Conservation (phyloP, 2,888 invertebrate species). For the Atherix ibis region DNA sequence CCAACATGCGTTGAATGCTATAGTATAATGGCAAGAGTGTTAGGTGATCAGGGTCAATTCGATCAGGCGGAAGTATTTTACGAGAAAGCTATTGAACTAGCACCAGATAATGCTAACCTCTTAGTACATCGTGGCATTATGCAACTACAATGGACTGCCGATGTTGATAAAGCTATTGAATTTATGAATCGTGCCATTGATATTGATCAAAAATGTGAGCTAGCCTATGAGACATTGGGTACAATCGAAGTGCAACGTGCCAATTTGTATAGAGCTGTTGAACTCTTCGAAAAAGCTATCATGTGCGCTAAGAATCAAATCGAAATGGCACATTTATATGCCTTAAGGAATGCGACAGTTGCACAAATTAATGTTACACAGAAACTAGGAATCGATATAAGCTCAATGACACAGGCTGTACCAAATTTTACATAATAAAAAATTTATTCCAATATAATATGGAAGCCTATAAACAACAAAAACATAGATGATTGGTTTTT, state of each 20-base stretch:
- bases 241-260: conserved; percentile 86
- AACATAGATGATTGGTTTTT: no score
- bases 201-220: conserved; percentile 82
- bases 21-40: conserved; percentile 77
- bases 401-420: no score
- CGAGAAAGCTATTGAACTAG: conserved; percentile 61
- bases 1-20: conserved; percentile 76
- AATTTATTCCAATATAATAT: no score
- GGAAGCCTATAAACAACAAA: no score
- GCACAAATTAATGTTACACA: conserved; percentile 73
- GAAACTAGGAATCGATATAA: conserved; percentile 48
- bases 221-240: conserved; percentile 89
- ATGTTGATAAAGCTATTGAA: conserved; percentile 60
- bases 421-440: no score
- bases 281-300: conserved; percentile 78
- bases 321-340: conserved; percentile 82
- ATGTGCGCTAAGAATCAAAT: conserved; percentile 67
- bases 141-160: conserved; percentile 69
- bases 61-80: conserved; percentile 70
- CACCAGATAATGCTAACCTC: conserved; percentile 71
- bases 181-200: conserved; percentile 68
- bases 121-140: conserved; percentile 78
- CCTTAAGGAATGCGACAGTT: conserved; percentile 75
- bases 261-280: conserved; percentile 65
- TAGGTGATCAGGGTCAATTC: conserved; percentile 71